Evolutionary conservation across 2,113 vertebrate genomes (phyloP).

Genomic region (Oriolus oriolus): DNA sequence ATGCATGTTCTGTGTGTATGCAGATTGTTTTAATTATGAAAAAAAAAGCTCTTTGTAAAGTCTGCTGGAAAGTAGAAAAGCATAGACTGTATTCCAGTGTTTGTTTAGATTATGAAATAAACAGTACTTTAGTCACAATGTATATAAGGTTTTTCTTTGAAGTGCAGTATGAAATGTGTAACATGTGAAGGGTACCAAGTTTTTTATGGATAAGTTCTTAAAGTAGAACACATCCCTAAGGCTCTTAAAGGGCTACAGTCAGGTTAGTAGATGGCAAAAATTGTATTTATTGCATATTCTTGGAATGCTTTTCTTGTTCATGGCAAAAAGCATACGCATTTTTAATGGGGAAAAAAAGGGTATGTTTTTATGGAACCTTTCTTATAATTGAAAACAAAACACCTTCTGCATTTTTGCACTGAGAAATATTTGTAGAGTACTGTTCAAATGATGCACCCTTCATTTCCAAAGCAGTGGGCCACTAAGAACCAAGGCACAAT

Average conservation of each 20-base stretch:
- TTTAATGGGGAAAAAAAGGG: not conserved
- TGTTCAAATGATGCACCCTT: not conserved
- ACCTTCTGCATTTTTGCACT: conserved; percentile 38
- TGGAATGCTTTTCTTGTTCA: not conserved
- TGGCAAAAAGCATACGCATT: not conserved
- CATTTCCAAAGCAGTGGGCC: conserved; percentile 3
- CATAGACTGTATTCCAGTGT: conserved; percentile 61
- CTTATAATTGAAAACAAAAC: not conserved
- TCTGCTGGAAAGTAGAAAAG: conserved; percentile 66
- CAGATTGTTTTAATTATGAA: conserved; percentile 56
- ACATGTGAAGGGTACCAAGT: conserved; percentile 23
- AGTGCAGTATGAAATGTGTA: conserved; percentile 37
- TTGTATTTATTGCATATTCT: not conserved
- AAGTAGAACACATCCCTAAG: not conserved
- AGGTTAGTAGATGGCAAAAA: not conserved
- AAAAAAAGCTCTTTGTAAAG: conserved; percentile 47
- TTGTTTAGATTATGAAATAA: conserved; percentile 72
- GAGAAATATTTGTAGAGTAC: not conserved
- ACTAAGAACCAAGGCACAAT: not conserved
- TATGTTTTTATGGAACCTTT: not conserved
- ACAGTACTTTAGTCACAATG: conserved; percentile 52
- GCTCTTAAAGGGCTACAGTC: not conserved
- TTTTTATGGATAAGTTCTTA: conserved; percentile 24
- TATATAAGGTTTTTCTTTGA: conserved; percentile 62
- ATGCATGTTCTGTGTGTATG: conserved; percentile 67